Conservation (phyloP, 1,140 invertebrate species). For the Papilio polyxenes region DNA sequence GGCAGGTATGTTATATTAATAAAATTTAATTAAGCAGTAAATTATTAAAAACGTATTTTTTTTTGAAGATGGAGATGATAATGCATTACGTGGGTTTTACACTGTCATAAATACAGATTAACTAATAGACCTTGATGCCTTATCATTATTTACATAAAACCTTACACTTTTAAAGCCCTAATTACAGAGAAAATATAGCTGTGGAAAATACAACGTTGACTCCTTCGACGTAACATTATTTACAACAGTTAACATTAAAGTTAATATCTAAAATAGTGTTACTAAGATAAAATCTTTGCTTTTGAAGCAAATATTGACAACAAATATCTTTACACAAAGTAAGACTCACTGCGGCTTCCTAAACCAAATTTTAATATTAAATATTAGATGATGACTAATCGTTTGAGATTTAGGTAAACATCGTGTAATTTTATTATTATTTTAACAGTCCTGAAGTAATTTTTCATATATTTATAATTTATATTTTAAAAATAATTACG, state of each 20-base stretch:
- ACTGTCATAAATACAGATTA: slow-evolving; percentile 36
- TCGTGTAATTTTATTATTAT: background rate
- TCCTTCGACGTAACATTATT: background rate
- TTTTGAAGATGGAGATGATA: slow-evolving; percentile 24
- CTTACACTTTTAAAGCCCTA: slow-evolving; percentile 38
- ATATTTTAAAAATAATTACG: too few relatives aligned
- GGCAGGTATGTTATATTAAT: slow-evolving; percentile 65
- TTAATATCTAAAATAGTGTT: slow-evolving; percentile 1
- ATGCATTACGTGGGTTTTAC: slow-evolving; percentile 31
- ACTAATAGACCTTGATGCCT: slow-evolving; percentile 30
- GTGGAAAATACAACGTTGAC: background rate
- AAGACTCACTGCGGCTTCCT: background rate
- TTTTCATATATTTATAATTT: background rate
- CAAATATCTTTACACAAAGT: slow-evolving; percentile 4
- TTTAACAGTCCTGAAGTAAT: background rate
- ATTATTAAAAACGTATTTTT: slow-evolving; percentile 42
- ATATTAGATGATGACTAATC: background rate
- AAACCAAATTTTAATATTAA: slow-evolving; percentile 3
- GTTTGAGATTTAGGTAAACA: background rate
- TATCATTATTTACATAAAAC: slow-evolving; percentile 37
- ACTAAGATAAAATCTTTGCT: slow-evolving; percentile 18
- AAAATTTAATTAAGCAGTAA: slow-evolving; percentile 22
- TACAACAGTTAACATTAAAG: background rate
- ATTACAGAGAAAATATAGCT: slow-evolving; percentile 29
- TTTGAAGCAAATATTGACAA: slow-evolving; percentile 13